Evolutionary conservation across 2,113 vertebrate genomes (phyloP).

Genomic region (Papio anubis): DNA sequence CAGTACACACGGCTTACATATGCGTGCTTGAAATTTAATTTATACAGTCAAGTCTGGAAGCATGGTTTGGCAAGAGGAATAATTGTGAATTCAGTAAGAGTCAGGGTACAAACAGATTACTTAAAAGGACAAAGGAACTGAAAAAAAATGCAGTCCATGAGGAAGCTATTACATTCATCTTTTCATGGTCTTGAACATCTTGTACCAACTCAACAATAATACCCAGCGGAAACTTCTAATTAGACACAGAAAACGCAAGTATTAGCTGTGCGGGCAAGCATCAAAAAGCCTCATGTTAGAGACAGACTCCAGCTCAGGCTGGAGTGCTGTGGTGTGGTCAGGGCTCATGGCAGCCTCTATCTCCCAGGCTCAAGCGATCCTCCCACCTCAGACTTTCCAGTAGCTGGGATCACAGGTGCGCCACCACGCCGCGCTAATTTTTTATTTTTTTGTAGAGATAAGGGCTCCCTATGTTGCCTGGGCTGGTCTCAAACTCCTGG

Average conservation of each 20-base stretch:
- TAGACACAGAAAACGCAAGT: conserved; percentile 33
- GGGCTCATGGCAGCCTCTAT: too few relatives aligned
- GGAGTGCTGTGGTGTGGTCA: too few relatives aligned
- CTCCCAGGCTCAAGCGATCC: too few relatives aligned
- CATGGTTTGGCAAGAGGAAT: conserved; percentile 36
- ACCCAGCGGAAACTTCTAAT: conserved; percentile 54
- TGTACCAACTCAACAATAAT: conserved; percentile 43
- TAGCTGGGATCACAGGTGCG: too few relatives aligned
- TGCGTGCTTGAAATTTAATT: conserved; percentile 46
- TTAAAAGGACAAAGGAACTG: conserved; percentile 56
- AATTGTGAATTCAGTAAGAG: conserved; percentile 36
- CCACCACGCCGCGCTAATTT: too few relatives aligned
- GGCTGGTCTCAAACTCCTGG: too few relatives aligned
- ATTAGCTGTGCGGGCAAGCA: conserved; percentile 15
- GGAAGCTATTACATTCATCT: conserved; percentile 52
- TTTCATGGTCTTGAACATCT: conserved; percentile 60
- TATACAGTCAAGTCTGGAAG: conserved; percentile 6
- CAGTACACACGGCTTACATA: neutral
- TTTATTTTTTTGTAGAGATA: too few relatives aligned
- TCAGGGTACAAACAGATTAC: conserved; percentile 6
- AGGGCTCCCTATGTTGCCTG: too few relatives aligned
- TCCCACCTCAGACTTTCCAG: too few relatives aligned
- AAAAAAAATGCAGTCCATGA: neutral
- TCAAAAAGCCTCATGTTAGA: neutral
- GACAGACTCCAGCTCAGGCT: neutral